These are phyloP conservation scores for Lithophane ornitopus DNA, from an alignment of 2,888 invertebrate genomes.

Conservation along the genomic window DNA sequence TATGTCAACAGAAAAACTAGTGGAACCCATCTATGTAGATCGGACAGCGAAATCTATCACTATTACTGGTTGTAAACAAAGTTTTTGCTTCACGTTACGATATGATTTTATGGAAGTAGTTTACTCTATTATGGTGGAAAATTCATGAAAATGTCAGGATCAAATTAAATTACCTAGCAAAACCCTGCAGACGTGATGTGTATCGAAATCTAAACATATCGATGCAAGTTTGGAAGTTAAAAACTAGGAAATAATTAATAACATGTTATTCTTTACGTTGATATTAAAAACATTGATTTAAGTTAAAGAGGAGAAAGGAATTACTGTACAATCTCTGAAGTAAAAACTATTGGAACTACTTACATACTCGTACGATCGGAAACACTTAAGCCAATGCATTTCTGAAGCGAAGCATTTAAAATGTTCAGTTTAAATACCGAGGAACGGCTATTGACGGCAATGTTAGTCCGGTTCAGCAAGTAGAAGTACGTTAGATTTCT, in stretches of 20 bases:
- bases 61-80: constrained; percentile 58
- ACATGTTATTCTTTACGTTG: background rate
- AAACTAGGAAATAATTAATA: background rate
- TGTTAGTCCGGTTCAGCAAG: constrained; percentile 3
- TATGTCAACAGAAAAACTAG: constrained; percentile 86
- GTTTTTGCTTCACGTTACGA: constrained; percentile 28
- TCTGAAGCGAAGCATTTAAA: constrained; percentile 45
- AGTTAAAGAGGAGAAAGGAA: background rate
- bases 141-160: background rate
- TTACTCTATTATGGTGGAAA: background rate
- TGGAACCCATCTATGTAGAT: constrained; percentile 68
- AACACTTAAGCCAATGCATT: constrained; percentile 53
- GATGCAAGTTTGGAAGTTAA: background rate
- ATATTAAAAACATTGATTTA: background rate
- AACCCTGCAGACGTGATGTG: too few relatives aligned
- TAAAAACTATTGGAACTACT: constrained; percentile 17
- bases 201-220: too few relatives aligned
- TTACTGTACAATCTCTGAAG: background rate
- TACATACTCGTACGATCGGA: constrained; percentile 16
- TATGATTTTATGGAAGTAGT: background rate
- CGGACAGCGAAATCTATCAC: constrained; percentile 65
- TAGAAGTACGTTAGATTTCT: constrained; percentile 17
- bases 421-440: constrained; percentile 46
- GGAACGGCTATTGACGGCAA: constrained; percentile 14
- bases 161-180: too few relatives aligned